Evolutionary conservation across 2,888 invertebrate species (phyloP), one percentile per base, ranked within the genome.

Genomic region (Cotesia congregata): DNA sequence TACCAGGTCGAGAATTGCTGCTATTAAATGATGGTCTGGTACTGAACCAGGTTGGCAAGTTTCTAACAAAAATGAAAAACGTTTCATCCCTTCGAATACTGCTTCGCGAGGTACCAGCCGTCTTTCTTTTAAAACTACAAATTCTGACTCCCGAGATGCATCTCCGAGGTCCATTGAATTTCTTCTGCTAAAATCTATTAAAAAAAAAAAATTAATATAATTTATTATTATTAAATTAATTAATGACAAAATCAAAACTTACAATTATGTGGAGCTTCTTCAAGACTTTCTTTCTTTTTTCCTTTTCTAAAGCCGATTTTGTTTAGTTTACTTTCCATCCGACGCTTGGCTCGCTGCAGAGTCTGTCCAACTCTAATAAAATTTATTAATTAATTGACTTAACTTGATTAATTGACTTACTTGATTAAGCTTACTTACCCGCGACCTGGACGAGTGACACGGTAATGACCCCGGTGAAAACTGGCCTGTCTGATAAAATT

Each of bases 11-110:
- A 99, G 90, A 72, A 98, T 91, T 3, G 98, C 98, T 0, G 97
- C 98, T 88, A 99, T 94, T 50, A 99, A 92, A 83, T 98, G 96
- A 1, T 98, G 95, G 91, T 99, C 99, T 0, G 99, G 99, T 74
- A 99, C 95, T 0, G 96, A 94, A 0, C 99, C 99, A 0, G 99
- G 99, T 77, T 96, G 95, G 82, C 98, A 98, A 7, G 97, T 97
- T 90, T 99, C 99, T 81, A 99, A 89, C 50, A 99, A 91, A 89
- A 99, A 98, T 67, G 95, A 95, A 86, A 99, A 95, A 65, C 98
- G 91, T 60, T 95, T 91, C 91, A 98, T 95, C 6, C 99, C 99
- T n/a, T 95, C 94, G 84, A 94, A 94, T 15, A 99, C 92, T 0
- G 94, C 93, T 67, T 92, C 92, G 0, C 93, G 93, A 20, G 96